phyloP scores from a whole-genome alignment of 1,140 invertebrate species.

The Drosophila rhopaloa region DNA sequence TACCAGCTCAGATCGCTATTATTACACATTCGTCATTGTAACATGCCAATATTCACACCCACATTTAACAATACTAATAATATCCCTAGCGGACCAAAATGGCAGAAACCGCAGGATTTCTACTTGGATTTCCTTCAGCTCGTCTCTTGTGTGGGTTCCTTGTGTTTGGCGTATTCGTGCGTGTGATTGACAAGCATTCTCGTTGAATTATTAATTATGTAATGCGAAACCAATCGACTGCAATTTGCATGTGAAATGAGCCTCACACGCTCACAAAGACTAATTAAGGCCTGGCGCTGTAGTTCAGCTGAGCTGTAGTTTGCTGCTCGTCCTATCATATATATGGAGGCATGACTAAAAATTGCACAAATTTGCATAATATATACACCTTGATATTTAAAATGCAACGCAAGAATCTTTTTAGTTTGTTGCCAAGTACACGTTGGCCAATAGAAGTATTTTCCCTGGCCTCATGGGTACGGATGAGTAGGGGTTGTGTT shows the following conservation, averaged over 20 bases:
- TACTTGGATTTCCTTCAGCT: background rate
- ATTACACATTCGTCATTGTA: too few relatives aligned
- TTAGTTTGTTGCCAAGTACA: slow-evolving; percentile 18
- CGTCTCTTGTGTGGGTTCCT: slow-evolving; percentile 20
- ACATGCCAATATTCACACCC: slow-evolving; percentile 6
- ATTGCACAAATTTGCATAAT: slow-evolving; percentile 73
- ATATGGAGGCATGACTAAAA: slow-evolving; percentile 52
- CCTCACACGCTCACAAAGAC: slow-evolving; percentile 54
- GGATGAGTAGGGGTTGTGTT: slow-evolving; percentile 22
- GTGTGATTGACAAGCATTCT: slow-evolving; percentile 75
- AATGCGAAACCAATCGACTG: slow-evolving; percentile 77
- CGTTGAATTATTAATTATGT: slow-evolving; percentile 81
- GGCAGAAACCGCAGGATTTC: background rate
- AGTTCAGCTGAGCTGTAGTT: slow-evolving; percentile 5
- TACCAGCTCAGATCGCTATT: too few relatives aligned
- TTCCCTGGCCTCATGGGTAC: slow-evolving; percentile 7
- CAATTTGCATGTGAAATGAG: slow-evolving; percentile 80
- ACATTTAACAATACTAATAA: slow-evolving; percentile 4
- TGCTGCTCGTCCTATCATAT: slow-evolving; percentile 11
- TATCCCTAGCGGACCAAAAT: background rate
- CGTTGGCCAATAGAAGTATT: slow-evolving; percentile 17
- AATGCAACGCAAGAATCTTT: slow-evolving; percentile 40
- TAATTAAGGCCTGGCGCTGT: slow-evolving; percentile 58
- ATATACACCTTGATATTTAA: slow-evolving; percentile 47
- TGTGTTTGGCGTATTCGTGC: slow-evolving; percentile 38